phyloP scores from a whole-genome alignment of 1,140 invertebrate species.

The Whitmania pigra region DNA sequence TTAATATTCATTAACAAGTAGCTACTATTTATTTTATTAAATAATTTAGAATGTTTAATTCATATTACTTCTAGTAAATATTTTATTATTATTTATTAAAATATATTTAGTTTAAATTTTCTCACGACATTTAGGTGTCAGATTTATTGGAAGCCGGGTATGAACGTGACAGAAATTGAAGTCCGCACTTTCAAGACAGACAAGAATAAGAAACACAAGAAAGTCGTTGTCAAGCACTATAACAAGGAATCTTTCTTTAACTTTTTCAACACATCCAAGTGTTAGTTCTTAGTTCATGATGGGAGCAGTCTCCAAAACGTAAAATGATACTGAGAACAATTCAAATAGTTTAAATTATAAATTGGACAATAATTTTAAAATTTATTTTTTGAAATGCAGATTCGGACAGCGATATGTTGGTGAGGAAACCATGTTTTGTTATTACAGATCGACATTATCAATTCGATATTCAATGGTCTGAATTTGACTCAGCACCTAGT shows the following conservation, averaged over 20 bases:
- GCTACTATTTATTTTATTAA: neutral
- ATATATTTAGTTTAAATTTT: too few relatives aligned
- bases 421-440: neutral
- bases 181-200: neutral
- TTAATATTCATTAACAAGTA: neutral
- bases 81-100: too few relatives aligned
- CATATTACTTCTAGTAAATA: too few relatives aligned
- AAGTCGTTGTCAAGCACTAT: constrained; percentile 1
- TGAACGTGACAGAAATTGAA: constrained; percentile 10
- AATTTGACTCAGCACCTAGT: too few relatives aligned
- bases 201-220: constrained; percentile 12
- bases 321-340: neutral
- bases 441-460: too few relatives aligned
- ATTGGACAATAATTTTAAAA: neutral
- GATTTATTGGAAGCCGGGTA: constrained; percentile 12
- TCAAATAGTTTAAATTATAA: neutral
- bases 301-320: neutral
- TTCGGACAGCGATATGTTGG: neutral
- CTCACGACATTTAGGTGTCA: neutral
- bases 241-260: constrained; percentile 12
- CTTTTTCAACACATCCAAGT: constrained; percentile 5
- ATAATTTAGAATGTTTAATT: neutral
- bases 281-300: neutral
- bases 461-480: too few relatives aligned
- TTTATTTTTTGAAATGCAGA: neutral